phyloP scores from a whole-genome alignment of 2,888 invertebrate genomes.

The Phaedon cochleariae region DNA sequence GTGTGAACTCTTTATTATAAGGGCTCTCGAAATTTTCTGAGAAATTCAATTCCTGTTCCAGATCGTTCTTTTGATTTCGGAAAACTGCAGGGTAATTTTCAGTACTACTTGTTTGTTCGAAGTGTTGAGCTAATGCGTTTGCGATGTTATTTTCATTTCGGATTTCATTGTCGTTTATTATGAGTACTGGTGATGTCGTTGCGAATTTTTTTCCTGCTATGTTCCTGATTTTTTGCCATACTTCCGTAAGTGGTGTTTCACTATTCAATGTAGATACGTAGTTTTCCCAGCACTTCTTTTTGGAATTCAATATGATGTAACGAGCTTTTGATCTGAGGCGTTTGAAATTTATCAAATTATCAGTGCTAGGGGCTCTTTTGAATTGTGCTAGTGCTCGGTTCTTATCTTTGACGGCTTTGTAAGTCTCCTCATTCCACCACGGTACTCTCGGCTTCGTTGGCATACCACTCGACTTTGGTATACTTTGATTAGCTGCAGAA shows the following conservation, averaged over 20 bases:
- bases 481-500: constrained; percentile 5
- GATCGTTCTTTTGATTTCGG: too few species aligned
- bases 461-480: constrained; percentile 1
- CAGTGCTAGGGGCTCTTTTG: constrained; percentile 2
- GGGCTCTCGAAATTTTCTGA: background rate
- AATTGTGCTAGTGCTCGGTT: constrained; percentile 5
- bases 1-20: constrained; percentile 8
- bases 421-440: constrained; percentile 14
- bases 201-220: background rate
- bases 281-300: constrained; percentile 7
- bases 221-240: constrained; percentile 14
- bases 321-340: constrained; percentile 4
- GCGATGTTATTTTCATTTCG: too few species aligned
- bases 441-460: constrained; percentile 3
- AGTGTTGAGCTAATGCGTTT: background rate
- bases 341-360: too few species aligned
- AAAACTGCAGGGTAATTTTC: too few species aligned
- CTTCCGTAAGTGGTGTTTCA: background rate
- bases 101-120: too few species aligned
- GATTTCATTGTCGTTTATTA: too few species aligned
- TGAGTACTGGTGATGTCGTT: background rate
- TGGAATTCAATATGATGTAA: background rate
- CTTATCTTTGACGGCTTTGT: constrained; percentile 7
- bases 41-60: background rate
- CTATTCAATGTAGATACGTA: background rate